Evolutionary conservation across 2,888 invertebrate genomes (phyloP).

Genomic region (Ethmia dodecea): DNA sequence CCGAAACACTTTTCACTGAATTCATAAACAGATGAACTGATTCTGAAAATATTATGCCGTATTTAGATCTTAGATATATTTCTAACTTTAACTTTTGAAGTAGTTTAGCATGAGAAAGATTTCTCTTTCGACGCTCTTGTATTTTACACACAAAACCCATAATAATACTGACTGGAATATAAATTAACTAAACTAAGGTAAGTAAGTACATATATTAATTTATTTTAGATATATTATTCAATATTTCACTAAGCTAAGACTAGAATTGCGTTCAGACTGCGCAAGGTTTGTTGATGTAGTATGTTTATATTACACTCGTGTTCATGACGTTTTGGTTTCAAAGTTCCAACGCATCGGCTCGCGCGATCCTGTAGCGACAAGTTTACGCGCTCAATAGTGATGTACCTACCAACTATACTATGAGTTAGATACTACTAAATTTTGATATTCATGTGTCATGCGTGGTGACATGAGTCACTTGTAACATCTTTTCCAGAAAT

Average conservation of each 20-base stretch:
- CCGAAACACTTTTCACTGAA: slow-evolving; percentile 18
- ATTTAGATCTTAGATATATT: slow-evolving; percentile 26
- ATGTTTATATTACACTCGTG: too few relatives aligned
- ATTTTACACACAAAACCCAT: slow-evolving; percentile 33
- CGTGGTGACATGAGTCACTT: too few relatives aligned
- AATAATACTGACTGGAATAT: slow-evolving; percentile 4
- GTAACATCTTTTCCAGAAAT: too few relatives aligned
- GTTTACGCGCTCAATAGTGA: slow-evolving; percentile 9
- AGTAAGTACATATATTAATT: neutral
- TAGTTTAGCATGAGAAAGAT: slow-evolving; percentile 8
- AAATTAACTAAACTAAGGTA: slow-evolving; percentile 1
- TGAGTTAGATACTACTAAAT: neutral
- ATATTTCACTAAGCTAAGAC: slow-evolving; percentile 5
- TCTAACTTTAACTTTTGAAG: slow-evolving; percentile 22
- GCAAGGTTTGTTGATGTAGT: too few relatives aligned
- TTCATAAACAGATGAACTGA: slow-evolving; percentile 25
- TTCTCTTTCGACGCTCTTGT: slow-evolving; percentile 23
- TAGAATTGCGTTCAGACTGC: slow-evolving; percentile 5
- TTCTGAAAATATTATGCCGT: slow-evolving; percentile 21
- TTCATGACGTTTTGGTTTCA: too few relatives aligned
- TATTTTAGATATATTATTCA: neutral
- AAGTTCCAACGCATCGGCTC: neutral
- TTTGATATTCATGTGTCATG: slow-evolving; percentile 2
- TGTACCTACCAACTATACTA: slow-evolving; percentile 1
- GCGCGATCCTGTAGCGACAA: slow-evolving; percentile 16